Evolutionary conservation across 1,140 invertebrate genomes (phyloP), one percentile per base, ranked within the genome.

Genomic region (Anadara kagoshimensis): DNA sequence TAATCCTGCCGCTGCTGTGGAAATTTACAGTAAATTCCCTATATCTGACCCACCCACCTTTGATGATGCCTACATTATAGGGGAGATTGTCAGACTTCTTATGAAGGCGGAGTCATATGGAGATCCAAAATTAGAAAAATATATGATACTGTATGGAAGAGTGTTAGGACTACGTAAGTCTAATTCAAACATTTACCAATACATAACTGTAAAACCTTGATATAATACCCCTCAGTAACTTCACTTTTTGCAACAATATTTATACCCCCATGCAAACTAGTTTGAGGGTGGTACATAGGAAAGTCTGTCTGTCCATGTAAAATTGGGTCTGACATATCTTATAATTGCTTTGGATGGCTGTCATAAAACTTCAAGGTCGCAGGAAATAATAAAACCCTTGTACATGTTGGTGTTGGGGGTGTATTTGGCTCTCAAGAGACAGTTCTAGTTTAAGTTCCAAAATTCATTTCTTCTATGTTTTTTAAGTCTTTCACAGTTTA

Each of bases 21-120:
- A 89, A 75, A 79, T 89, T 2, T 89, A 87, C 59, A 73, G 77
- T 69, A 85, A 86, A 59, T 88, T 88, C 69, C 88, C 86, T 7
- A 75, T 87, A n/a, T 80, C 86, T n/a, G 85, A 87, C 10, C 79
- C 83, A 18, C 86, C 85, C 7, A 76, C 82, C 1, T 89, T 88
- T 81, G 86, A 89, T 72, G 88, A 89, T 82, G 88, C 85, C 11
- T 89, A 83, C 69, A 88, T 89, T 24, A 83, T 86, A 75, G 86
- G 87, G 26, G 87, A 89, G 54, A 87, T 89, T 70, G 81, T 88
- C 0, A 73, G 85, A 5, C 76, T 89, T n/a, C 65, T 88, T 65
- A 86, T 89, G 76, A 89, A 89, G 49, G 73, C 69, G n/a, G 86
- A 89, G 73, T 84, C 86, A 64, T 89, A 78, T 80, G 87, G 88